Base-by-base conservation (phyloP, 2,888 invertebrate genomes). In the Antheraea assamensis region DNA sequence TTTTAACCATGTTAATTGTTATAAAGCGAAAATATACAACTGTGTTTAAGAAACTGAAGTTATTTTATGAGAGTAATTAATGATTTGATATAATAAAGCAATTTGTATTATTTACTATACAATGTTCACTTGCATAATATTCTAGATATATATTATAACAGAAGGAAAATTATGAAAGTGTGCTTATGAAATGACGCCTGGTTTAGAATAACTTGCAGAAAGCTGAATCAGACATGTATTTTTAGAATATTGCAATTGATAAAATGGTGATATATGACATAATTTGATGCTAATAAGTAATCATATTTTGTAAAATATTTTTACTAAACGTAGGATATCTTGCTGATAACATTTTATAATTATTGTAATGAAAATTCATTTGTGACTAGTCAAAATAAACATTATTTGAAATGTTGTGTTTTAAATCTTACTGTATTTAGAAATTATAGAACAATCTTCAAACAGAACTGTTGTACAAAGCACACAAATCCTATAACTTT, bases 361-460 rank as follows among this genome's bases (percentile, higher is more conserved):
- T 42, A 42, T 13, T 71, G 55, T 73, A 68, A 71, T 70, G 35
- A 75, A 75, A 73, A 86, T 88, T 88, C 78, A 89, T 91, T 88
- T 83, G 88, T 87, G 82, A 88, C 91, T 92, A 92, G 91, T 92
- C 91, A 91, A 88, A 90, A 88, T 90, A 87, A 84, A 85, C 42
- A 79, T 35, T n/a, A 24, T 68, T n/a, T 35, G 3, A 35, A 35
- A 68, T 68, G n/a, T 35, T 35, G 1, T 68, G n/a, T 35, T 68
- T 68, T 35, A 0, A 71, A 30, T 71, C 15, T 30, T 17, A n/a
- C 58, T 24, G 24, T 58, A 2, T 10, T 13, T 13, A 10, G 58
- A n/a, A 0, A 58, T 58, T 58, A 49, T 21, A 21, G 0, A 0
- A 21, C 3, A 52, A 52, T 52, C 17, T 19, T 21, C 13, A 42